These are phyloP conservation scores for Aphidius gifuensis DNA, from an alignment of 1,140 invertebrate species.

Conservation along the genomic window DNA sequence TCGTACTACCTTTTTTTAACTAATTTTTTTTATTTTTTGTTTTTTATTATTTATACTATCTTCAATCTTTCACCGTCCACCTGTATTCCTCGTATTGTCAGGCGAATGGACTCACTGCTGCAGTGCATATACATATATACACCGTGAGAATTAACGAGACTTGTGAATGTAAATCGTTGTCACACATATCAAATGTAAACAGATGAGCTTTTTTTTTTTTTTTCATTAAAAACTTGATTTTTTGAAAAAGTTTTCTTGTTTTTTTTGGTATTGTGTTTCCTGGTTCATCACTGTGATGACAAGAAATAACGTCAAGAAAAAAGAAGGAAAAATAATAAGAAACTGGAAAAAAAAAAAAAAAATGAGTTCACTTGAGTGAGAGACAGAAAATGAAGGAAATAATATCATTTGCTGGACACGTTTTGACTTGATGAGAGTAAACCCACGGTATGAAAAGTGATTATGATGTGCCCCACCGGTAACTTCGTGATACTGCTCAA, in stretches of 20 bases:
- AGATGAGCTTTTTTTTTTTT: too few species aligned
- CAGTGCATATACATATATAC: not conserved
- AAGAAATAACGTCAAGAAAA: not conserved
- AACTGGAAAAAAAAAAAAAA: too few species aligned
- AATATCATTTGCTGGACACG: constrained; percentile 7
- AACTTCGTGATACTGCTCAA: too few species aligned
- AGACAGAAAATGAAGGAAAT: not conserved
- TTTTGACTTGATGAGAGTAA: constrained; percentile 14
- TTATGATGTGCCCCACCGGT: not conserved
- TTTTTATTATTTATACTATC: constrained; percentile 32
- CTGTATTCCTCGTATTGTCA: constrained; percentile 50
- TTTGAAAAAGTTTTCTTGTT: too few species aligned
- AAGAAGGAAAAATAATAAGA: not conserved
- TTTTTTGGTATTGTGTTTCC: too few species aligned
- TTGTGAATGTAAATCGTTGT: too few species aligned
- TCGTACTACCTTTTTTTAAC: constrained; percentile 2
- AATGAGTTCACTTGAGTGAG: too few species aligned
- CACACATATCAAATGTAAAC: too few species aligned
- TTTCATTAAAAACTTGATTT: too few species aligned
- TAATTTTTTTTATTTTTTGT: too few species aligned
- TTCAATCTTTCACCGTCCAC: constrained; percentile 47
- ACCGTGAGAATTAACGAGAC: too few species aligned
- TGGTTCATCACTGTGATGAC: too few species aligned
- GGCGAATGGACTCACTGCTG: not conserved
- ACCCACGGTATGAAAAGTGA: constrained; percentile 14